Evolutionary conservation across 1,140 invertebrate species (phyloP).

Genomic region (Psix sp.): DNA sequence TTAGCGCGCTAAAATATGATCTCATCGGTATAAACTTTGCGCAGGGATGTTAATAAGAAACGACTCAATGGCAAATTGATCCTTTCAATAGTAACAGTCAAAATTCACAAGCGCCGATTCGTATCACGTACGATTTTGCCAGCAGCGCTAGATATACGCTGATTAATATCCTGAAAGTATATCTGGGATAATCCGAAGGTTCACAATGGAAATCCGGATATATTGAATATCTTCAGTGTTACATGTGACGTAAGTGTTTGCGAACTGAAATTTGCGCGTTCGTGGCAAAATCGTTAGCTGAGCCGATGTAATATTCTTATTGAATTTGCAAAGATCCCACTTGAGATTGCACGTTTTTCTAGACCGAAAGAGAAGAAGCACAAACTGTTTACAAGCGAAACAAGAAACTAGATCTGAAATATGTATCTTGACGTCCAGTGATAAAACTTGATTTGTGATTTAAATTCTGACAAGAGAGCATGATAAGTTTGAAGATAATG

Average conservation of each 20-base stretch:
- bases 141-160: slow-evolving; percentile 14
- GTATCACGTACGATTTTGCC: slow-evolving; percentile 7
- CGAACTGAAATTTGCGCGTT: neutral
- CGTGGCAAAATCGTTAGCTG: neutral
- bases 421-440: neutral
- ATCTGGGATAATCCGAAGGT: slow-evolving; percentile 21
- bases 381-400: neutral
- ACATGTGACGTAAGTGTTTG: slow-evolving; percentile 2
- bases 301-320: neutral
- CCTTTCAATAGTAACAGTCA: too few species aligned
- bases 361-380: too few species aligned
- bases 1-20: too few species aligned
- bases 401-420: neutral
- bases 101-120: slow-evolving; percentile 3
- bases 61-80: too few species aligned
- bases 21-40: too few species aligned
- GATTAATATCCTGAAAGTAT: slow-evolving; percentile 11
- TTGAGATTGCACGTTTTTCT: too few species aligned
- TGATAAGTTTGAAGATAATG: too few species aligned
- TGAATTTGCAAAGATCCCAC: too few species aligned
- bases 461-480: neutral
- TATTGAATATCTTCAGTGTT: slow-evolving; percentile 12
- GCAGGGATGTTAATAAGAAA: too few species aligned
- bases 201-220: slow-evolving; percentile 19
- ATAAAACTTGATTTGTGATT: neutral